Evolutionary conservation across 2,888 invertebrate genomes (phyloP), one percentile per base, ranked within the genome.

Genomic region (Choreutis nemorana): DNA sequence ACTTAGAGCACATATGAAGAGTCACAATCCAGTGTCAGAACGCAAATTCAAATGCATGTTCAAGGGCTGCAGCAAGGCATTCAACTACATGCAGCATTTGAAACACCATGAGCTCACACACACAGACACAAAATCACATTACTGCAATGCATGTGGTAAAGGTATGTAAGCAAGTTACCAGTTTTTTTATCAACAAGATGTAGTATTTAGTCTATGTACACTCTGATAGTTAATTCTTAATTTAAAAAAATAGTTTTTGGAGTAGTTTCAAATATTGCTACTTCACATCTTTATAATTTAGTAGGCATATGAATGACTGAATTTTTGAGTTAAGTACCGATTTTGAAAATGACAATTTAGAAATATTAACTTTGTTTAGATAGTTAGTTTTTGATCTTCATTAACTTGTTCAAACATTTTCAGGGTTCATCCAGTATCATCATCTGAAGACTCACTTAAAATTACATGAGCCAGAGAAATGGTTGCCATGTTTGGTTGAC

Each of bases 51-150:
- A 50, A 11, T 80, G 80, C 40, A 50, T 49, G 23, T 51, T 52
- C 31, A 30, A 32, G 0, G 62, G 62, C 11, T 80, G 80, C 40
- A 40, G 42, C 2, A 78, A 77, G 43, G 47, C 63, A 6, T 80
- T 80, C 40, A 79, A 79, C 40, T 78, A 75, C 37, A 41, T 55
- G 2, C 79, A 79, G 32, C 79, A 80, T 41, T 42, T 75, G 33
- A 72, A 63, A 34, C 67, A 78, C 33, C 80, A 80, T 39, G 67
- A 71, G 36, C 41, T 71, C 14, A 72, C 71, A 0, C 80, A 80
- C 34, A 66, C 64, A 2, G 57, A 71, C 16, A 44, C 43, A 1
- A 75, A 70, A 36, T 72, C 66, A 33, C 50, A 72, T 43, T 65
- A 47, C 33, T 80, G 80, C 42, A 54, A 46, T 35, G 40, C 54